phyloP scores from a whole-genome alignment of 2,888 invertebrate genomes.

The Anorthoa munda region DNA sequence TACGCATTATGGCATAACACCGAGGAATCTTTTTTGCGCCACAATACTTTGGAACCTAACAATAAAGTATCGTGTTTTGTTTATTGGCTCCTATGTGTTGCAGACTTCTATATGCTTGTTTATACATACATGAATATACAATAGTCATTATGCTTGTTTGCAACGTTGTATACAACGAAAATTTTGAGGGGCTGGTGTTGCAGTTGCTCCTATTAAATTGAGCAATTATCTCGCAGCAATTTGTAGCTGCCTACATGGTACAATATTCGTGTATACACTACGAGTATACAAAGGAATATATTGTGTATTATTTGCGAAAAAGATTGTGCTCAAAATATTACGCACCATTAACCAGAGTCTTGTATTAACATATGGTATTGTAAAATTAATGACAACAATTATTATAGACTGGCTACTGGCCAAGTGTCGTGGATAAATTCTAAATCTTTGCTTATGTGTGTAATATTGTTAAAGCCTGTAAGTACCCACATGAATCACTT shows the following conservation, averaged over 20 bases:
- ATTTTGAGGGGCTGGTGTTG: slow-evolving; percentile 12
- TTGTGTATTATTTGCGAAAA: slow-evolving; percentile 14
- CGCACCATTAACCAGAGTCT: slow-evolving; percentile 51
- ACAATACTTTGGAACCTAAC: slow-evolving; percentile 85
- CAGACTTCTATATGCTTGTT: not conserved
- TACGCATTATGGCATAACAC: slow-evolving; percentile 89
- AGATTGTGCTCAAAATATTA: slow-evolving; percentile 44
- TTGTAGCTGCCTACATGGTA: not conserved
- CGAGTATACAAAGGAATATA: not conserved
- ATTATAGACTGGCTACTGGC: slow-evolving; percentile 58
- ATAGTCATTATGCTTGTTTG: not conserved
- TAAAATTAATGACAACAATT: slow-evolving; percentile 63
- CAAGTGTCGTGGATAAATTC: slow-evolving; percentile 59
- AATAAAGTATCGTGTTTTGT: slow-evolving; percentile 78
- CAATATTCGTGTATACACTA: not conserved
- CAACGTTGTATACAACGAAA: not conserved
- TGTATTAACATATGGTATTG: slow-evolving; percentile 57
- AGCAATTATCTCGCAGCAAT: slow-evolving; percentile 27
- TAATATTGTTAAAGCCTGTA: slow-evolving; percentile 31
- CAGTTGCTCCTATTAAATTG: slow-evolving; percentile 9
- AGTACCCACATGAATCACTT: slow-evolving; percentile 7
- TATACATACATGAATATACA: not conserved
- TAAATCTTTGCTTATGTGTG: slow-evolving; percentile 50
- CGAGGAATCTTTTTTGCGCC: slow-evolving; percentile 78
- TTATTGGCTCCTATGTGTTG: slow-evolving; percentile 68